Base-by-base conservation (phyloP, 30 jellyfish, hydroid and myxozoan species). In the Aurelia aurita region DNA sequence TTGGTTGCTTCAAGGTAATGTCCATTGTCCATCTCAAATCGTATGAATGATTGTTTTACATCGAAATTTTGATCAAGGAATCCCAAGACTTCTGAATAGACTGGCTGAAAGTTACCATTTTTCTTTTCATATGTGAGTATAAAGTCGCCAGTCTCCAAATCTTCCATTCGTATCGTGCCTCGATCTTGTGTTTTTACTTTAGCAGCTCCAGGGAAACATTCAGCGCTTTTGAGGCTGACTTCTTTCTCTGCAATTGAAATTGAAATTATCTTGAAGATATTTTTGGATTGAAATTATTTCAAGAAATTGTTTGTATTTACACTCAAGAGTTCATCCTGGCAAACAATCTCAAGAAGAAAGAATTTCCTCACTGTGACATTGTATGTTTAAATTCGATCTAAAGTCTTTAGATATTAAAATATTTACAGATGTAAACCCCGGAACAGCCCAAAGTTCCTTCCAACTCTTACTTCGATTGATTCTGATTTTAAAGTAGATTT, bases 121-220 rank as follows among this genome's bases (percentile, higher is more conserved):
- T 7, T 27, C 19, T 46, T 1, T 29, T 21, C 44, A 16, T 47
- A 32, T 4, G 97, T 81, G 16, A 82, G 78, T n/a, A 90, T 86
- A 1, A 23, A 45, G 74, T 90, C 95, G 6, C 97, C 97, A 6
- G 69, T 51, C 58, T 34, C 28, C 31, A 90, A 22, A 15, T 77
- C 72, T 43, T 90, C 84, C 79, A 90, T 55, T 20, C 67, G 46
- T 9, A 81, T 67, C 35, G 9, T 10, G 20, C 85, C 85, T 1
- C 70, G 77, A 31, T 68, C 69, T n/a, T 19, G 31, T 7, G 91
- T 65, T 1, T 22, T 46, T 2, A 82, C 79, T 25, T 68, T 68
- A 16, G 91, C 62, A 35, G 91, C 53, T 25, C 91, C 91, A 82
- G 91, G 91, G 70, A 82, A 82, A 76, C 91, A 82, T 9, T 82